These are phyloP conservation scores for Eptesicus fuscus DNA, from an alignment of 2,113 vertebrate species.

Conservation along the genomic window DNA sequence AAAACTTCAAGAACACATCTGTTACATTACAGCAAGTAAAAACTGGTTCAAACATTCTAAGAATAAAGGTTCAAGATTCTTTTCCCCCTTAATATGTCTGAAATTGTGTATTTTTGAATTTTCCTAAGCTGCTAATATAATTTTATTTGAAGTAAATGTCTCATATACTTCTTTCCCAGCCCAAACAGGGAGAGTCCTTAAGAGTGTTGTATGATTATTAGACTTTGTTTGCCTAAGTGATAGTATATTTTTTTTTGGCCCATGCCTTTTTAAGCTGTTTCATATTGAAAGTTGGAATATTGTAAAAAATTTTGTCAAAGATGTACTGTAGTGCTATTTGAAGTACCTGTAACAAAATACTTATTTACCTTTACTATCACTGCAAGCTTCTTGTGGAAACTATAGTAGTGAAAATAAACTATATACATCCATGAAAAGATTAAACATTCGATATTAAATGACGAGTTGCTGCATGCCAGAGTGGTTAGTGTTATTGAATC, in stretches of 20 bases:
- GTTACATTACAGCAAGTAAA: constrained; percentile 18
- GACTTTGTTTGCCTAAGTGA: constrained; percentile 50
- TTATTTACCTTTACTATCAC: constrained; percentile 72
- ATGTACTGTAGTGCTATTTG: constrained; percentile 75
- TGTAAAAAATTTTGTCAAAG: constrained; percentile 76
- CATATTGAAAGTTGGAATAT: constrained; percentile 78
- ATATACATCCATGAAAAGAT: constrained; percentile 17
- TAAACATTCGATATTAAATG: constrained; percentile 46
- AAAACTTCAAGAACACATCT: constrained; percentile 16
- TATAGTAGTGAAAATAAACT: constrained; percentile 54
- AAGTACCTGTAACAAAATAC: constrained; percentile 78
- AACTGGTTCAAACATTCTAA: constrained; percentile 42
- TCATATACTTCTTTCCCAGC: background rate
- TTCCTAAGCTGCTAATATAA: constrained; percentile 42
- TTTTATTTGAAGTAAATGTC: constrained; percentile 56
- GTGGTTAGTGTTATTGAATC: constrained; percentile 41
- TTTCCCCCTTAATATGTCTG: background rate
- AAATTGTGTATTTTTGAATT: constrained; percentile 37
- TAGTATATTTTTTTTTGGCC: constrained; percentile 43
- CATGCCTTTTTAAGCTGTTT: constrained; percentile 73
- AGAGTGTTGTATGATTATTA: constrained; percentile 52
- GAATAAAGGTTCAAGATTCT: constrained; percentile 34
- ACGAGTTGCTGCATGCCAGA: constrained; percentile 59
- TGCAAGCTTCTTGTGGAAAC: constrained; percentile 56
- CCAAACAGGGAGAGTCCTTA: constrained; percentile 43